These are phyloP conservation scores for Phanerotoma sp. DNA, from an alignment of 2,888 invertebrate genomes.

Conservation along the genomic window DNA sequence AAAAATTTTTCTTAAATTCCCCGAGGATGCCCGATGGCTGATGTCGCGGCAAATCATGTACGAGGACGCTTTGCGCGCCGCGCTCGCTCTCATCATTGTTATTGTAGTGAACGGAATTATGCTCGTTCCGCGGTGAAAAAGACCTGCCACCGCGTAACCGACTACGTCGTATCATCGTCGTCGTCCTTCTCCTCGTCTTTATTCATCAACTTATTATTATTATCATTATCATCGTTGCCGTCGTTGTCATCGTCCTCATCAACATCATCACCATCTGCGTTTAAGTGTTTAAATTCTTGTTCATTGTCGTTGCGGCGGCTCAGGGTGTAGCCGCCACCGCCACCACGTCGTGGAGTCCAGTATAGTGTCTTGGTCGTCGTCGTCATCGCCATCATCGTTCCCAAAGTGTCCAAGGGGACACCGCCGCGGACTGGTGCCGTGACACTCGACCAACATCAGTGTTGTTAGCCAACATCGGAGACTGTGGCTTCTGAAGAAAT, in stretches of 20 bases:
- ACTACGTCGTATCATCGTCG: conserved; percentile 29
- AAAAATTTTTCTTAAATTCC: conserved; percentile 17
- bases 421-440: conserved; percentile 23
- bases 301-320: conserved; percentile 23
- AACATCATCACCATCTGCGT: background rate
- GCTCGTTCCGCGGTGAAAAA: conserved; percentile 30
- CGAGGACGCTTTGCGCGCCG: conserved; percentile 63
- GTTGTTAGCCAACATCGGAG: conserved; percentile 21
- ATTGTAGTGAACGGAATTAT: conserved; percentile 39
- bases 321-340: conserved; percentile 18
- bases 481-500: conserved; percentile 59
- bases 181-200: background rate
- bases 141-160: conserved; percentile 27
- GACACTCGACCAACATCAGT: conserved; percentile 11
- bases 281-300: conserved; percentile 6
- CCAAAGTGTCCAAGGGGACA: conserved; percentile 24
- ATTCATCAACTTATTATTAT: conserved; percentile 7
- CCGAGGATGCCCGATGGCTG: conserved; percentile 80
- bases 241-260: conserved; percentile 10
- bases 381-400: conserved; percentile 23
- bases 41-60: conserved; percentile 69
- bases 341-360: conserved; percentile 17
- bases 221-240: conserved; percentile 20
- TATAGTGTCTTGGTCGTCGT: conserved; percentile 6
- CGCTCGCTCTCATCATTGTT: conserved; percentile 44